Conservation (phyloP, 1,140 invertebrate genomes). For the Anadara kagoshimensis region DNA sequence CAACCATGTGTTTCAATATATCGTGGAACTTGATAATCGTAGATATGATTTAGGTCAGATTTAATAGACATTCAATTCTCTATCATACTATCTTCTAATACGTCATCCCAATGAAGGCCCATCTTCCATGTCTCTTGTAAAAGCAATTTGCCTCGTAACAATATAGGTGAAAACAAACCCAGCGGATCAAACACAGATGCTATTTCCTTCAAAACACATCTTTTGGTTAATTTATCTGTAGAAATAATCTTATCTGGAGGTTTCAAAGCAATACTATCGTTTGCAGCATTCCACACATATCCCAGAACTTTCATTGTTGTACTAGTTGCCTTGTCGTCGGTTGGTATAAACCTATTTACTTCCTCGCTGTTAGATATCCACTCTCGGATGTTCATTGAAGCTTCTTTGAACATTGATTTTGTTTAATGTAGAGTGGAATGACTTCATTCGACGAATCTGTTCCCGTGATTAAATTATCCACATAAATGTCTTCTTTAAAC, state of each 20-base stretch:
- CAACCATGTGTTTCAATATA: background rate
- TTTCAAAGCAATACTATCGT: slow-evolving; percentile 18
- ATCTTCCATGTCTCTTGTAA: too few relatives aligned
- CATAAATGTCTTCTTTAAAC: too few relatives aligned
- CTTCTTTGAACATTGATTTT: too few relatives aligned
- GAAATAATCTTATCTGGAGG: background rate
- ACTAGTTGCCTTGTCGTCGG: background rate
- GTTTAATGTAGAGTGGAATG: too few relatives aligned
- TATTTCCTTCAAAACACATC: background rate
- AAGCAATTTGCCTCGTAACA: too few relatives aligned
- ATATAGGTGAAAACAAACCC: background rate
- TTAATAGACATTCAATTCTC: too few relatives aligned
- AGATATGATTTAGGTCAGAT: background rate
- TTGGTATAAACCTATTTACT: background rate
- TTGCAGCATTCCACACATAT: slow-evolving; percentile 20
- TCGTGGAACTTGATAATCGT: background rate
- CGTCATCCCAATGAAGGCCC: too few relatives aligned
- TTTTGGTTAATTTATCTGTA: background rate
- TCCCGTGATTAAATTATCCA: too few relatives aligned
- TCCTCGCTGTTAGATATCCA: too few relatives aligned
- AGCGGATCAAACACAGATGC: background rate
- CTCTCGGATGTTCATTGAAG: too few relatives aligned
- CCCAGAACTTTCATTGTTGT: slow-evolving; percentile 18
- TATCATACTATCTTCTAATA: too few relatives aligned
- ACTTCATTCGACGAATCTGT: too few relatives aligned